Conservation (phyloP, 64 coral and sea anemone genomes). For the Pocillopora damicornis region DNA sequence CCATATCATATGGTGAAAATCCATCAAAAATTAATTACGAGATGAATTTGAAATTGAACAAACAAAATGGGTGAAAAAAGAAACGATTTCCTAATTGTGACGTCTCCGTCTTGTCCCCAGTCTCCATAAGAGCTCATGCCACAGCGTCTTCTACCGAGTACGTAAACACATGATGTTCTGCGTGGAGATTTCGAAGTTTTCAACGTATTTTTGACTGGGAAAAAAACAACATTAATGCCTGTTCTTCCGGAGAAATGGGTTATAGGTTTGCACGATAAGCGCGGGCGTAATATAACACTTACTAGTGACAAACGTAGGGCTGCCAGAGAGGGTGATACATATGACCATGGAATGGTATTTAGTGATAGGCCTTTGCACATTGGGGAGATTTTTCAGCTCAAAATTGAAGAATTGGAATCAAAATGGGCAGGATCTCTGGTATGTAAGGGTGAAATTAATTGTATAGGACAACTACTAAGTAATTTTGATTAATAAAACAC, state of each 20-base stretch:
- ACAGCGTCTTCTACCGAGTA: not conserved
- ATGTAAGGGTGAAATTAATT: conserved; percentile 9
- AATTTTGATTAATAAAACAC: not conserved
- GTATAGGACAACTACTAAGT: not conserved
- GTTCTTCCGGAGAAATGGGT: conserved; percentile 45
- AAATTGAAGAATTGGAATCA: conserved; percentile 89
- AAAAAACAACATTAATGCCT: conserved; percentile 55
- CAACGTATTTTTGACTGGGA: not conserved
- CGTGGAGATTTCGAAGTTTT: not conserved
- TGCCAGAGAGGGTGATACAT: conserved; percentile 83
- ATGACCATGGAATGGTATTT: conserved; percentile 91
- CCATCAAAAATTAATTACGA: not conserved
- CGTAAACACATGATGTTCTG: not conserved
- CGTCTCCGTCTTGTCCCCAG: conserved; percentile 17
- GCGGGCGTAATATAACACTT: conserved; percentile 67
- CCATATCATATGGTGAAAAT: not conserved
- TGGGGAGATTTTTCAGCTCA: conserved; percentile 94
- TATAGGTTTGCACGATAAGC: conserved; percentile 79
- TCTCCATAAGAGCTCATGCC: not conserved
- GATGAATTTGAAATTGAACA: not conserved
- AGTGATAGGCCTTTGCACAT: conserved; percentile 69
- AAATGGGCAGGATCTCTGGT: conserved; percentile 99
- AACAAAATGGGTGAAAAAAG: not conserved
- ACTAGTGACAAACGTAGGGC: conserved; percentile 59
- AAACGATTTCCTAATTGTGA: not conserved